Percentiles rank a stretch among this genome's conserved stretches.
These are phyloP conservation scores for Drosophila sordidula DNA, from an alignment of 2,888 invertebrate species.

Conservation along the genomic window DNA sequence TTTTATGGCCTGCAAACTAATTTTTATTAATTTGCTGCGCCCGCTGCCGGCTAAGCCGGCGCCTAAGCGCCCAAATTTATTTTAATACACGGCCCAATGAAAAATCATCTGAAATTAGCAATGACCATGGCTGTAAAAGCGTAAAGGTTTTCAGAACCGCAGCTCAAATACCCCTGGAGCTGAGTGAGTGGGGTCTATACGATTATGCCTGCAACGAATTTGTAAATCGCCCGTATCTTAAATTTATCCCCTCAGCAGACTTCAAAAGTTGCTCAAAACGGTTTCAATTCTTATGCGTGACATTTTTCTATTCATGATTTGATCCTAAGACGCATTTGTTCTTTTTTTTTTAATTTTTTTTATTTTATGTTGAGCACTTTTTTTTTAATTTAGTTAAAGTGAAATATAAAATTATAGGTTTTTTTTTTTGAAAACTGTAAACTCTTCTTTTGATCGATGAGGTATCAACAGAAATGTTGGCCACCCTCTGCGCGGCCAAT, in stretches of 20 bases:
- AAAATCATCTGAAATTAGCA: constrained; percentile 30
- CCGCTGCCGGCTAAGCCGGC: constrained; percentile 35
- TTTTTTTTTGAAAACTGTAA: no score
- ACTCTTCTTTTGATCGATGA: neutral
- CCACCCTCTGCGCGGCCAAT: constrained; percentile 1
- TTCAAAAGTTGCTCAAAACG: no score
- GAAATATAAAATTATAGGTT: no score
- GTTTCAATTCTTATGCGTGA: no score
- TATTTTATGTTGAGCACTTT: no score
- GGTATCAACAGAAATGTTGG: neutral
- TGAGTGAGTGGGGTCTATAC: neutral
- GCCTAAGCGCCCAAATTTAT: constrained; percentile 67
- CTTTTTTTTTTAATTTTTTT: no score
- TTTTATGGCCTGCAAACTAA: constrained; percentile 79
- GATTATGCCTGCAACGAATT: no score
- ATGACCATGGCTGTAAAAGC: neutral
- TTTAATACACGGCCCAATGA: constrained; percentile 46
- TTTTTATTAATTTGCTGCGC: constrained; percentile 73
- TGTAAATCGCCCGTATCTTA: no score
- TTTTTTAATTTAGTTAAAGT: no score
- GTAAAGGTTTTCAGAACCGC: constrained; percentile 5
- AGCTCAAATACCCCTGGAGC: constrained; percentile 15
- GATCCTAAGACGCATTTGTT: no score
- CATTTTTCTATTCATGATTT: no score
- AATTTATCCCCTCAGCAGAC: no score